A percentile compares a stretch with the other conserved stretches of the same genome.
Conservation (phyloP, 2,888 invertebrate species). For the Cephonodes hylas region DNA sequence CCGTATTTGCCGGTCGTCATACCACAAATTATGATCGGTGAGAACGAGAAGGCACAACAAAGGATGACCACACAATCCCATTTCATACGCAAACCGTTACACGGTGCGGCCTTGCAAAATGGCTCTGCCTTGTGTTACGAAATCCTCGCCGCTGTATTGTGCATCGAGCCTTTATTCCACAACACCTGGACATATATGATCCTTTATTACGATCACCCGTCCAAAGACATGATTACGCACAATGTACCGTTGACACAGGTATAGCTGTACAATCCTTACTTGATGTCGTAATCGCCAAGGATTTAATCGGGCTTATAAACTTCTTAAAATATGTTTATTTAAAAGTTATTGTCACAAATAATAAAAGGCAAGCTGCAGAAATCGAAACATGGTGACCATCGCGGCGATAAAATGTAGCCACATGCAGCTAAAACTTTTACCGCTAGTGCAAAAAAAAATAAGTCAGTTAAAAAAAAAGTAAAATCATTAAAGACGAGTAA, state of each 20-base stretch:
- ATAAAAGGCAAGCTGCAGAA: too few species aligned
- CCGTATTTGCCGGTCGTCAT: neutral
- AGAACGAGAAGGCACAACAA: conserved; percentile 29
- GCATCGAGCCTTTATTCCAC: neutral
- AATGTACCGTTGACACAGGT: neutral
- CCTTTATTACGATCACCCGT: neutral
- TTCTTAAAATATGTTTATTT: too few species aligned
- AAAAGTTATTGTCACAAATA: too few species aligned
- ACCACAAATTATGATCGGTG: conserved; percentile 11
- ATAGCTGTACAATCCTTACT: neutral
- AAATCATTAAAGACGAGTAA: too few species aligned
- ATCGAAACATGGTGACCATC: too few species aligned
- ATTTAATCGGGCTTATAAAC: too few species aligned
- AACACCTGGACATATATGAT: neutral
- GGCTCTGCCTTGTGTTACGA: conserved; percentile 1
- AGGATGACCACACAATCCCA: conserved; percentile 28
- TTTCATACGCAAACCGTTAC: conserved; percentile 18
- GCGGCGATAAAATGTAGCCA: too few species aligned
- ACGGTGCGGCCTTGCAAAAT: conserved; percentile 5
- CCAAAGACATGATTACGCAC: neutral
- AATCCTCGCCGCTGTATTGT: neutral
- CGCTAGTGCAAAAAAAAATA: too few species aligned
- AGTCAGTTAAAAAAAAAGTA: too few species aligned
- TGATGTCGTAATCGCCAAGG: too few species aligned
- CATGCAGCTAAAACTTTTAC: too few species aligned